phyloP scores from a whole-genome alignment of 2,113 vertebrate species.

The Apaloderma vittatum region DNA sequence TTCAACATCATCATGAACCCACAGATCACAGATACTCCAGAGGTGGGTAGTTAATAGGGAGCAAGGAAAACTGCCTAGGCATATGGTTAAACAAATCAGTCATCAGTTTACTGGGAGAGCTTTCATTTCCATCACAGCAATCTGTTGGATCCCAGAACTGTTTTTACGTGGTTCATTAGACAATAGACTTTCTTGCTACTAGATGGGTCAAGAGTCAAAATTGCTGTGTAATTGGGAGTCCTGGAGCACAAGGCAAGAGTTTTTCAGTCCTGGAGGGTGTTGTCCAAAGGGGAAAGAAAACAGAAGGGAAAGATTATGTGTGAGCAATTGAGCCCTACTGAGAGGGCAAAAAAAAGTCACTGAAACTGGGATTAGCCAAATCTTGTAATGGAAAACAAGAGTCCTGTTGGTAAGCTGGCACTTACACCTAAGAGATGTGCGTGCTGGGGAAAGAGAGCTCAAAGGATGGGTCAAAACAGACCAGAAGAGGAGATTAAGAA shows the following conservation, averaged over 20 bases:
- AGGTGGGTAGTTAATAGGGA: neutral
- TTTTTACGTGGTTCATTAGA: conserved; percentile 48
- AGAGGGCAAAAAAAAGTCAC: conserved; percentile 9
- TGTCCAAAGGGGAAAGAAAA: conserved; percentile 27
- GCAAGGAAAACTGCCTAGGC: neutral
- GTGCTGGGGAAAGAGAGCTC: neutral
- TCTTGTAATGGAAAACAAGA: conserved; percentile 53
- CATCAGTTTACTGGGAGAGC: conserved; percentile 9
- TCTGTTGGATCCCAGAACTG: neutral
- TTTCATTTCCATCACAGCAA: conserved; percentile 33
- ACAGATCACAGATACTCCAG: neutral
- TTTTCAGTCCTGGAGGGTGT: conserved; percentile 39
- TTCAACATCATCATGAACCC: neutral
- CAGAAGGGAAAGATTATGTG: conserved; percentile 51
- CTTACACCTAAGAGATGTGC: neutral
- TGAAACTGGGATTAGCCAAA: conserved; percentile 61
- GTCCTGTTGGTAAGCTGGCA: conserved; percentile 27
- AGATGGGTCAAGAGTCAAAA: conserved; percentile 53
- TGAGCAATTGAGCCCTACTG: conserved; percentile 38
- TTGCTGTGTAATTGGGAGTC: conserved; percentile 57
- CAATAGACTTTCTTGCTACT: conserved; percentile 37
- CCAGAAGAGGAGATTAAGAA: neutral
- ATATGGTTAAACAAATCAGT: conserved; percentile 25
- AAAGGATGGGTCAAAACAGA: neutral
- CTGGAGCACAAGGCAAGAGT: conserved; percentile 30